phyloP scores from a whole-genome alignment of 2,113 vertebrate species.

The Neogobius melanostomus region DNA sequence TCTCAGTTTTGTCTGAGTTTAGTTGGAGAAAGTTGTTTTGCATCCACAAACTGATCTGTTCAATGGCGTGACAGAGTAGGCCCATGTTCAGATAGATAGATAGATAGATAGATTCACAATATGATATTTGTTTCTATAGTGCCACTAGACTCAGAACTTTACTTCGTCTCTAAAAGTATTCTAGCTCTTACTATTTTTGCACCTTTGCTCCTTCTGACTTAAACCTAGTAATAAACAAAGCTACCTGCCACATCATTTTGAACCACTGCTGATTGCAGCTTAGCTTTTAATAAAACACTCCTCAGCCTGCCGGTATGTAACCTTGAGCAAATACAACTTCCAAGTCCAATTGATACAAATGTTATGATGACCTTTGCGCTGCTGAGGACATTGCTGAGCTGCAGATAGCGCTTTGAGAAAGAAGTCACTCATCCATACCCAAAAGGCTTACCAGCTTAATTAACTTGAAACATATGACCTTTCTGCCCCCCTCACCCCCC shows the following conservation, averaged over 20 bases:
- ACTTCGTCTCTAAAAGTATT: too few relatives aligned
- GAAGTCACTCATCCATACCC: constrained; percentile 13
- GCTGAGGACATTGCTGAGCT: not conserved
- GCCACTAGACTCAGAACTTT: too few relatives aligned
- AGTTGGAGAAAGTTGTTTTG: too few relatives aligned
- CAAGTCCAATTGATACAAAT: not conserved
- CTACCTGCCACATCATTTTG: constrained; percentile 13
- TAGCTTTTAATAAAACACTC: constrained; percentile 7
- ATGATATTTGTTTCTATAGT: too few relatives aligned
- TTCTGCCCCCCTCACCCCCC: not conserved
- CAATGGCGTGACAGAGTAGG: too few relatives aligned
- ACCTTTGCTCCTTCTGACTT: not conserved
- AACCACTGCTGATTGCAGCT: constrained; percentile 34
- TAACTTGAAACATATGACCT: constrained; percentile 53
- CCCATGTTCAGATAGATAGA: too few relatives aligned
- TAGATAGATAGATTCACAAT: too few relatives aligned
- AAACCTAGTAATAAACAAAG: constrained; percentile 15
- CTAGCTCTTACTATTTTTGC: constrained; percentile 7
- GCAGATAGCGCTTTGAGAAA: not conserved
- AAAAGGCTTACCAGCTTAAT: constrained; percentile 48
- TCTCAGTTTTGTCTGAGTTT: too few relatives aligned
- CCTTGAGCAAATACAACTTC: not conserved
- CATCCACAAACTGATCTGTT: too few relatives aligned
- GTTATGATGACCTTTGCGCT: constrained; percentile 15
- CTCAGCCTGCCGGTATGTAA: not conserved